Conservation (phyloP, 2,888 invertebrate species). For the Buathra laborator region DNA sequence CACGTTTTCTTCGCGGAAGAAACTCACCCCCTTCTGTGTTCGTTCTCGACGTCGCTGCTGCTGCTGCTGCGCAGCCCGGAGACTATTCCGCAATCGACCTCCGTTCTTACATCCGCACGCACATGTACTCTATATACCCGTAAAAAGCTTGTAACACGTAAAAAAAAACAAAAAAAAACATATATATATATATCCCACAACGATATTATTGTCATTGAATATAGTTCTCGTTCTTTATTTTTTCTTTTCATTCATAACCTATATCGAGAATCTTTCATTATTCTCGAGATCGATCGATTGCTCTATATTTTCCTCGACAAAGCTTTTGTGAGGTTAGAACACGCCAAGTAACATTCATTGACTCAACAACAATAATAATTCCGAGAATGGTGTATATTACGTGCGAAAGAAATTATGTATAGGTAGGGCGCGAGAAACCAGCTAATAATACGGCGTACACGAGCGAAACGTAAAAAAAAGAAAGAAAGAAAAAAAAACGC, state of each 20-base stretch:
- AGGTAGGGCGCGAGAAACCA: background rate
- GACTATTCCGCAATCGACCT: constrained; percentile 45
- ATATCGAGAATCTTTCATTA: background rate
- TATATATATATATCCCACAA: constrained; percentile 12
- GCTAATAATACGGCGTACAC: background rate
- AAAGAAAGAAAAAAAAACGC: constrained; percentile 17
- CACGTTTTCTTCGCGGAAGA: constrained; percentile 60
- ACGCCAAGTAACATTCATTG: background rate
- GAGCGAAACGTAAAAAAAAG: constrained; percentile 7
- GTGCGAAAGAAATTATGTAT: too few species aligned
- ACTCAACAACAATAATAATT: background rate
- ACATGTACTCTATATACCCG: constrained; percentile 45
- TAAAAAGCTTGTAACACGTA: constrained; percentile 39
- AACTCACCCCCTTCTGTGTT: constrained; percentile 20
- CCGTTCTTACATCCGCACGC: constrained; percentile 18
- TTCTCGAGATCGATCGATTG: background rate
- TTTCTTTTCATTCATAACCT: background rate
- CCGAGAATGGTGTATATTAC: background rate
- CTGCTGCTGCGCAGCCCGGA: constrained; percentile 12
- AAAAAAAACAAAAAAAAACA: constrained; percentile 34
- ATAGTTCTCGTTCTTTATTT: constrained; percentile 18
- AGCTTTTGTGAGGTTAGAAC: background rate
- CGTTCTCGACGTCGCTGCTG: background rate
- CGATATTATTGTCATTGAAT: constrained; percentile 34
- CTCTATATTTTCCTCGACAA: background rate